These are phyloP conservation scores for Cremastinae sp. DNA, from an alignment of 2,888 invertebrate species.

Conservation along the genomic window DNA sequence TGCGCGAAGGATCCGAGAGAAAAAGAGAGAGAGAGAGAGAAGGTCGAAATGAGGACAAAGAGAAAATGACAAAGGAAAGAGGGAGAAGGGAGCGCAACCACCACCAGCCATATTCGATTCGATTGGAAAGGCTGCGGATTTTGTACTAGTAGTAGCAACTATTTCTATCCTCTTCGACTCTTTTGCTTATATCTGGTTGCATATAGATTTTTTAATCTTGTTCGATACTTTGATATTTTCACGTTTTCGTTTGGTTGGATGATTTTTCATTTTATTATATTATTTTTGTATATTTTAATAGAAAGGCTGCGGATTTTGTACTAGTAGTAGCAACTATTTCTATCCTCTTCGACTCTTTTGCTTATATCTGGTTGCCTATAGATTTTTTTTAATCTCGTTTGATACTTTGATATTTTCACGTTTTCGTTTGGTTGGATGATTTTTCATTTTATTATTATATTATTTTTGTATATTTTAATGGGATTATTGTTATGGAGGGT, in stretches of 20 bases:
- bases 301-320: slow-evolving; percentile 70
- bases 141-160: slow-evolving; percentile 55
- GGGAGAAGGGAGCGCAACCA: slow-evolving; percentile 64
- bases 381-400: too few relatives aligned
- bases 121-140: slow-evolving; percentile 76
- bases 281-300: too few relatives aligned
- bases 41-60: slow-evolving; percentile 75
- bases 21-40: slow-evolving; percentile 49
- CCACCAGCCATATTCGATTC: slow-evolving; percentile 68
- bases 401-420: too few relatives aligned
- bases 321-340: slow-evolving; percentile 50
- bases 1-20: slow-evolving; percentile 31
- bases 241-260: too few relatives aligned
- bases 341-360: slow-evolving; percentile 10
- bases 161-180: slow-evolving; percentile 19
- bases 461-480: too few relatives aligned
- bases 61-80: slow-evolving; percentile 73
- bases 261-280: too few relatives aligned
- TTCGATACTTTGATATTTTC: too few relatives aligned
- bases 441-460: too few relatives aligned
- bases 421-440: too few relatives aligned
- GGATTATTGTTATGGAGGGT: too few relatives aligned
- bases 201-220: too few relatives aligned
- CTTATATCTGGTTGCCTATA: too few relatives aligned
- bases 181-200: background rate